phyloP scores from a whole-genome alignment of 2,113 vertebrate genomes.

The Gobiocypris rarus region DNA sequence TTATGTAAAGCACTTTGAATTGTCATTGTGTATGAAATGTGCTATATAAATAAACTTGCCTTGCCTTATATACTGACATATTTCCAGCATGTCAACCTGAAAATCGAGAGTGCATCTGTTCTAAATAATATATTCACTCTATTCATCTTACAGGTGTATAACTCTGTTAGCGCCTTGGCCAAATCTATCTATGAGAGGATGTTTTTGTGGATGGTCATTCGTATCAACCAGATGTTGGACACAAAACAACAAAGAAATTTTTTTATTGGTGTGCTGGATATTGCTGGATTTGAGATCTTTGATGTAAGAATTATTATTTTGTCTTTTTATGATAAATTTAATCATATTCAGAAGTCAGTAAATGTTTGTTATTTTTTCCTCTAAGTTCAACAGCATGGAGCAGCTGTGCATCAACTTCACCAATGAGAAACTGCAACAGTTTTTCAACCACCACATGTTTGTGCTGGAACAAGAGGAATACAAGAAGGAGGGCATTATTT shows the following conservation, averaged over 20 bases:
- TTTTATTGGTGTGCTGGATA: constrained; percentile 57
- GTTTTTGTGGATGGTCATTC: constrained; percentile 71
- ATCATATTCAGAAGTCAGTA: not conserved
- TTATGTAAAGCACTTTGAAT: too few relatives aligned
- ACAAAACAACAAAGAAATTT: constrained; percentile 68
- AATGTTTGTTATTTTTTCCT: not conserved
- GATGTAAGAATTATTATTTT: constrained; percentile 42
- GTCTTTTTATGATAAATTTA: not conserved
- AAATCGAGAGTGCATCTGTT: constrained; percentile 23
- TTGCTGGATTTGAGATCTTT: constrained; percentile 60
- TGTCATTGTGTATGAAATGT: too few relatives aligned
- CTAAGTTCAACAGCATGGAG: constrained; percentile 87
- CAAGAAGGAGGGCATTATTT: constrained; percentile 88
- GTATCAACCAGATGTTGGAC: constrained; percentile 77
- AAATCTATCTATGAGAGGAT: constrained; percentile 77
- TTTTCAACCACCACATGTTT: constrained; percentile 85
- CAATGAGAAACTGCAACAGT: constrained; percentile 87
- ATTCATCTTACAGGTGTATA: constrained; percentile 62
- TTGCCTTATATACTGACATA: constrained; percentile 30
- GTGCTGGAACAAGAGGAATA: constrained; percentile 89
- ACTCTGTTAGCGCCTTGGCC: constrained; percentile 68
- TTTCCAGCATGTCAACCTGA: not conserved
- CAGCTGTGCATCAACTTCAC: constrained; percentile 90
- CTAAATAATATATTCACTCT: not conserved
- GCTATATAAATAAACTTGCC: too few relatives aligned